Evolutionary conservation across 2,888 invertebrate genomes (phyloP).

Genomic region (Pseudococcus viburni): DNA sequence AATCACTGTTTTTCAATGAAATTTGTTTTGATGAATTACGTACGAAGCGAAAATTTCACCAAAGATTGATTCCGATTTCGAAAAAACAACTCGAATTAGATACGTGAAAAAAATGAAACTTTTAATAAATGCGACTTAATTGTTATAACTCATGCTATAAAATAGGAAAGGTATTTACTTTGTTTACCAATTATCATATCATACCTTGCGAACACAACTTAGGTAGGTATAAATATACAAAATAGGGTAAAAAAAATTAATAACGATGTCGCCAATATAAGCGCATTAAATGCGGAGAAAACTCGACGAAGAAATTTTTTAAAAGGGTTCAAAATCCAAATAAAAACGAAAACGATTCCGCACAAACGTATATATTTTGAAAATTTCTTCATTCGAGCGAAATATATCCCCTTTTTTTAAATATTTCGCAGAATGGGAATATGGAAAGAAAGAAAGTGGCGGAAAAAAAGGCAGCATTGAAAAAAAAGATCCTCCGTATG

Average conservation of each 20-base stretch:
- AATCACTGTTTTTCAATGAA: too few species aligned
- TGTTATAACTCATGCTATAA: too few species aligned
- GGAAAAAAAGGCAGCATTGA: neutral
- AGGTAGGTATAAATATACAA: neutral
- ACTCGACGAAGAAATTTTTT: slow-evolving; percentile 43
- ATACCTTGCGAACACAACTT: neutral
- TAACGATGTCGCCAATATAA: slow-evolving; percentile 35
- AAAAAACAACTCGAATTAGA: too few species aligned
- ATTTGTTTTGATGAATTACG: too few species aligned
- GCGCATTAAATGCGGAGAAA: slow-evolving; percentile 14
- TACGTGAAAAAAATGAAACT: too few species aligned
- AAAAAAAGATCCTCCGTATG: slow-evolving; percentile 19
- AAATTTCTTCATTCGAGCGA: slow-evolving; percentile 46
- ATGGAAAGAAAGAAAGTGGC: neutral
- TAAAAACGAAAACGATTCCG: slow-evolving; percentile 47
- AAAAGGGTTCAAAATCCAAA: slow-evolving; percentile 35
- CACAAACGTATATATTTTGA: slow-evolving; percentile 38
- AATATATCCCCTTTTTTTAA: slow-evolving; percentile 36
- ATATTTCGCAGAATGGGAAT: slow-evolving; percentile 37
- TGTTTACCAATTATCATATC: slow-evolving; percentile 38
- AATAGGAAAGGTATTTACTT: neutral
- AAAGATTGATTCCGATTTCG: too few species aligned
- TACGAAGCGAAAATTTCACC: too few species aligned
- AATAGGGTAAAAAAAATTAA: neutral
- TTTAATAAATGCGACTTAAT: too few species aligned